Evolutionary conservation across 1,140 invertebrate genomes (phyloP).

Genomic region (Hypothenemus hampei): DNA sequence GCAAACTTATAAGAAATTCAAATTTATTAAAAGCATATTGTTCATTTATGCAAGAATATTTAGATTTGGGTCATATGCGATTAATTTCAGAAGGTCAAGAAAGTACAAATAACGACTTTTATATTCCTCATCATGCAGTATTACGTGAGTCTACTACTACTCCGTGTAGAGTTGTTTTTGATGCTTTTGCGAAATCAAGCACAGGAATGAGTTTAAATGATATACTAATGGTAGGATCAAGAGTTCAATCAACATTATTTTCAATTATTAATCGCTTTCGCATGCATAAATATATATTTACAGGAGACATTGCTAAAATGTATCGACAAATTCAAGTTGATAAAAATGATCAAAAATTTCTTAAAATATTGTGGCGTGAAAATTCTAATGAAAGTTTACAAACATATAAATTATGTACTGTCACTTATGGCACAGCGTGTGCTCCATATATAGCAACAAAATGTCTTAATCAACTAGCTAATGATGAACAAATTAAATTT

Average conservation of each 20-base stretch:
- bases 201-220: conserved; percentile 36
- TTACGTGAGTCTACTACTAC: conserved; percentile 32
- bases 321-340: conserved; percentile 40
- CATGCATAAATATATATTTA: conserved; percentile 34
- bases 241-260: conserved; percentile 38
- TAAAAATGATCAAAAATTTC: conserved; percentile 36
- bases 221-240: conserved; percentile 31
- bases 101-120: neutral
- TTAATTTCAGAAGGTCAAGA: no score
- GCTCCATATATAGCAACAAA: conserved; percentile 40
- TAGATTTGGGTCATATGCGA: conserved; percentile 13
- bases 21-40: conserved; percentile 8
- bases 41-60: conserved; percentile 8
- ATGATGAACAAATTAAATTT: no score
- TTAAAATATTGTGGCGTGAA: conserved; percentile 42
- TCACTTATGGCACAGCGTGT: conserved; percentile 39
- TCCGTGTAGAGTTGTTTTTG: conserved; percentile 41
- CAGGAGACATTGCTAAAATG: conserved; percentile 46
- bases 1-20: neutral
- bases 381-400: conserved; percentile 24
- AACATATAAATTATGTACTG: conserved; percentile 34
- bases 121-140: conserved; percentile 42
- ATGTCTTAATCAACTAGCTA: no score
- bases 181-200: conserved; percentile 33
- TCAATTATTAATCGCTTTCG: conserved; percentile 38